phyloP scores from a whole-genome alignment of 2,797 vertebrate genomes.

The Trichosurus vulpecula region DNA sequence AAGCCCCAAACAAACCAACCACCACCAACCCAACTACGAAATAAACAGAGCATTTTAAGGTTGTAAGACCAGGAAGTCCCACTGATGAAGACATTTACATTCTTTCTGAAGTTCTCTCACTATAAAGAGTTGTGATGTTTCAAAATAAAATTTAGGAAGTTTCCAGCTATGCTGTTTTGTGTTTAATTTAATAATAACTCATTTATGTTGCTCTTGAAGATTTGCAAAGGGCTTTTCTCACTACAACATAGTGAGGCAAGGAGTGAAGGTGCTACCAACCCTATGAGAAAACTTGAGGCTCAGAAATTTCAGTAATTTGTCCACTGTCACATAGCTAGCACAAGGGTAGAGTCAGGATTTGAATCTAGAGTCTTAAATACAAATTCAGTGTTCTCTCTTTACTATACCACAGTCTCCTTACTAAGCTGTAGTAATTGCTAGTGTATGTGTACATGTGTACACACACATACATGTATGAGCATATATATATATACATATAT shows the following conservation, averaged over 20 bases:
- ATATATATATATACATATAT: no score
- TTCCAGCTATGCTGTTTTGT: background rate
- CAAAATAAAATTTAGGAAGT: background rate
- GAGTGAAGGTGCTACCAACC: background rate
- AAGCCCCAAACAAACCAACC: background rate
- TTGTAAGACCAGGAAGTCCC: background rate
- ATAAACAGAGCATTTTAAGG: background rate
- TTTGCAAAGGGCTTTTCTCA: background rate
- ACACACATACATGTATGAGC: no score
- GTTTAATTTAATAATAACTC: background rate
- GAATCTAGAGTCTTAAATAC: background rate
- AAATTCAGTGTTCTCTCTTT: background rate
- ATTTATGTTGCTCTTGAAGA: background rate
- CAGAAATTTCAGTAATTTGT: background rate
- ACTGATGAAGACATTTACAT: background rate
- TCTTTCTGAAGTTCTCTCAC: background rate
- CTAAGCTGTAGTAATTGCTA: background rate
- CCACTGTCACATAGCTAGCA: background rate
- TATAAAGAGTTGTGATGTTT: background rate
- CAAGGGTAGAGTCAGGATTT: background rate
- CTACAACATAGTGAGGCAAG: background rate
- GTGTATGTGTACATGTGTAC: background rate
- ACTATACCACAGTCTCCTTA: background rate
- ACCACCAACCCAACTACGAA: background rate
- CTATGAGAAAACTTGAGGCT: background rate